Evolutionary conservation across 2,888 invertebrate genomes (phyloP), one percentile per base, ranked within the genome.

Genomic region (Drosophila mulleri): DNA sequence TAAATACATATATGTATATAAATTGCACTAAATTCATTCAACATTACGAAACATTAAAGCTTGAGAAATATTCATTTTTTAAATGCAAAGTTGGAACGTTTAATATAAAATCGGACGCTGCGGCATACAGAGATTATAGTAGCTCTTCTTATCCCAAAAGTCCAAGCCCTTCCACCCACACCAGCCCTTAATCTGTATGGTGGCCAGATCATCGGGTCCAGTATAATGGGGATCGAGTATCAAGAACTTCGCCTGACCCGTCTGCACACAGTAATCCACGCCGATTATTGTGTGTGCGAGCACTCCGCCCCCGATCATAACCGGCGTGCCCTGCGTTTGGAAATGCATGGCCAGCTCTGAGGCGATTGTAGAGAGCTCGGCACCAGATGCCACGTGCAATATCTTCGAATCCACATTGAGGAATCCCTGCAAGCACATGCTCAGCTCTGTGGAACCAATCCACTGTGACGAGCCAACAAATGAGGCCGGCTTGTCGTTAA

Each of bases 291-390:
- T 99, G 92, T 99, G 99, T 1, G 99, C 99, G 85, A 99, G 94
- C 42, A 98, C 98, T 76, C 99, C 99, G 26, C 99, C 99, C 95
- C 99, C 99, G 85, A 99, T 99, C 99, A 99, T 99, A 67, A 99
- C 95, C 26, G 99, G 99, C 35, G 98, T 97, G 58, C 99, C 99
- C 89, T 98, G 96, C 50, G 95, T 96, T 84, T 96, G 95, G 92
- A 99, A 99, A 94, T 99, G 99, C 91, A 96, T 94, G 3, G 96
- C 94, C 74, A 99, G 93, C 90, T 98, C 97, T 32, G 97, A 95
- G 8, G 96, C 97, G 90, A 97, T 95, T 37, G 94, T 94, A 8
- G 95, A 94, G 92, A 99, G 93, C 86, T 99, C 98, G 39, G 95
- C 94, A 11, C 99, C 99, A 23, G 96, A 96, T 82, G 96, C 96